Evolutionary conservation across 2,797 vertebrate genomes (phyloP).

Genomic region (Clarias laeviceps): DNA sequence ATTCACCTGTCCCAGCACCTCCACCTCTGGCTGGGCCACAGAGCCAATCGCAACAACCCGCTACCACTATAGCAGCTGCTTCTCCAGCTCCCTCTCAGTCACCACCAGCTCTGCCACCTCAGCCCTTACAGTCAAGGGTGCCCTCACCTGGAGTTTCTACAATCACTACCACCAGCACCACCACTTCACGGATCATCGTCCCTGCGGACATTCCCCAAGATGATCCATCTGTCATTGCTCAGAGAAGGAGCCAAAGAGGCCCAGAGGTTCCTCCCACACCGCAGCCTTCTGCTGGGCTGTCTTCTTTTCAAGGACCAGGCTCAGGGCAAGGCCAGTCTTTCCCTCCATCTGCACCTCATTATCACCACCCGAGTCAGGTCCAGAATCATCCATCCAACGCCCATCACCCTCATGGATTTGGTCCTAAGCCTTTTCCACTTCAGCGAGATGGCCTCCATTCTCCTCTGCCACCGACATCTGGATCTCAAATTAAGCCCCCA

Average conservation of each 20-base stretch:
- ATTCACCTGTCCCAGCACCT: conserved; percentile 88
- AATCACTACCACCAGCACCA: background rate
- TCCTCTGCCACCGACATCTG: conserved; percentile 76
- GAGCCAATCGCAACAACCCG: conserved; percentile 71
- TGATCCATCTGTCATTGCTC: conserved; percentile 29
- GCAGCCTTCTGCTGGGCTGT: conserved; percentile 60
- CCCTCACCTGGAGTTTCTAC: conserved; percentile 42
- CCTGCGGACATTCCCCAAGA: conserved; percentile 44
- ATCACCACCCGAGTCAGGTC: conserved; percentile 73
- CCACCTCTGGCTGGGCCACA: conserved; percentile 71
- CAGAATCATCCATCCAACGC: conserved; percentile 59
- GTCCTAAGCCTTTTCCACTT: conserved; percentile 59
- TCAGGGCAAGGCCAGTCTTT: conserved; percentile 61
- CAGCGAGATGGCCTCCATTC: conserved; percentile 63
- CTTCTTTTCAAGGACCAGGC: conserved; percentile 63
- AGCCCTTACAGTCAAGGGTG: conserved; percentile 42
- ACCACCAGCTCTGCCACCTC: conserved; percentile 54
- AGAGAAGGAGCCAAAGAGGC: conserved; percentile 53
- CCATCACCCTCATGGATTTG: conserved; percentile 64
- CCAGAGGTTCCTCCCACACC: conserved; percentile 65
- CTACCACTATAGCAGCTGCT: conserved; percentile 56
- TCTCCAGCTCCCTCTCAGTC: conserved; percentile 70
- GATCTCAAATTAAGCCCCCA: conserved; percentile 91
- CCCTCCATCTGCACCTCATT: conserved; percentile 68
- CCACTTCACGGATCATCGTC: conserved; percentile 30